Evolutionary conservation across 2,888 invertebrate species (phyloP), one percentile per base, ranked within the genome.

Genomic region (Sipunculus nudus): DNA sequence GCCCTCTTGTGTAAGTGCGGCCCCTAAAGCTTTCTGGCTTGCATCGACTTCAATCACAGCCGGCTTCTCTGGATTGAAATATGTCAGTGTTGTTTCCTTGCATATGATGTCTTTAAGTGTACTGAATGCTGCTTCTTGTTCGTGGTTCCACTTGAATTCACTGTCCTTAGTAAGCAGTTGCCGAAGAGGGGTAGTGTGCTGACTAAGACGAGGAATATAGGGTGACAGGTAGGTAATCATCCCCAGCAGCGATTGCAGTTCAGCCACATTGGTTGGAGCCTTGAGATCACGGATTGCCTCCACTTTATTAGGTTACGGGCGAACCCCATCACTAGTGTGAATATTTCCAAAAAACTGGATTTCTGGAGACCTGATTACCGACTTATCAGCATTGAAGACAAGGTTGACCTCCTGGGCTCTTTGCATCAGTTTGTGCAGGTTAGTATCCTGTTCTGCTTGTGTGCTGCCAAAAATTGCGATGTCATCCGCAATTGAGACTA

Each of bases 201-300:
- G 25, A 6, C 50, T 26, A 6, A 58, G 29, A 35, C 57, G 19
- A 16, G 56, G 52, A 39, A 68, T 61, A 38, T 52, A 63, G 16
- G 55, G 50, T 21, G 55, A 32, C 32, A 60, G 39, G 32, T 68
- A 64, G 21, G 49, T 65, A 5, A 52, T 48, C 38, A 65, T 49
- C 19, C 63, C 63, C 2, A 65, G 53, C 32, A 68, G 59, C 32
- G 29, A 19, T 49, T 67, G 61, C 25, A 67, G 31, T 49, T 59
- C 62, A 31, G 46, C 16, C 23, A 38, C 46, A 43, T 41, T 32
- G n/a, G n/a, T 53, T n/a, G 67, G 65, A 4, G 46, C 16, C 23
- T 35, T 26, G 45, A 65, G 41, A 2, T 65, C 29, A 21, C 26
- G 25, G 23, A 69, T 48, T 26, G 47, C 61, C 32, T 52, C 25